Percentiles rank a stretch among this genome's conserved stretches.
These are phyloP conservation scores for Subacronicta megacephala DNA, from an alignment of 2,888 invertebrate genomes.

Conservation along the genomic window DNA sequence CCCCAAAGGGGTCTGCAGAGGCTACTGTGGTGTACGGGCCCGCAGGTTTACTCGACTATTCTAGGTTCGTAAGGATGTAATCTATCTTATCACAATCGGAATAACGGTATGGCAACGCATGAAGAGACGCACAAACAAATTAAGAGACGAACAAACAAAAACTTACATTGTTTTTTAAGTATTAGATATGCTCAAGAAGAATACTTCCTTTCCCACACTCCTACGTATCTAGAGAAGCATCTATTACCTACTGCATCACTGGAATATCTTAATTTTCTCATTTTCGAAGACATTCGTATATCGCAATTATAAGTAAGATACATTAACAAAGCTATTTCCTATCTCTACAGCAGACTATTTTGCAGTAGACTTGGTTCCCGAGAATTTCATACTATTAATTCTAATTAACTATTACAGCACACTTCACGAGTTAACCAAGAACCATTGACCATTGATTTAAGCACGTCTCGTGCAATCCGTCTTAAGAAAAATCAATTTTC, in stretches of 20 bases:
- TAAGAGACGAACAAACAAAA: too few species aligned
- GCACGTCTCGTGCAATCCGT: slow-evolving; percentile 39
- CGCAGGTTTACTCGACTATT: too few species aligned
- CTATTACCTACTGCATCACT: neutral
- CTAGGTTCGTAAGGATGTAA: too few species aligned
- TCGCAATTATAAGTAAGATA: slow-evolving; percentile 6
- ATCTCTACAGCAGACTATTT: neutral
- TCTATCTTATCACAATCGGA: too few species aligned
- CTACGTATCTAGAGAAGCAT: neutral
- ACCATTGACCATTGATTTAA: slow-evolving; percentile 35
- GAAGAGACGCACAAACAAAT: too few species aligned
- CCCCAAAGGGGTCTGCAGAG: too few species aligned
- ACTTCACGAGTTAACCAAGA: slow-evolving; percentile 8
- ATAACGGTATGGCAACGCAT: too few species aligned
- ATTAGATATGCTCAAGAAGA: neutral
- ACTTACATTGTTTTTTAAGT: too few species aligned
- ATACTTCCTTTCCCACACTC: neutral
- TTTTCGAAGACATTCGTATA: neutral
- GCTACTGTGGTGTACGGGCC: too few species aligned
- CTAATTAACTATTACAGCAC: slow-evolving; percentile 26
- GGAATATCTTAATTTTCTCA: neutral
- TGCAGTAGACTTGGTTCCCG: neutral
- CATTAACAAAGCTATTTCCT: neutral
- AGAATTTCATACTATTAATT: slow-evolving; percentile 18
- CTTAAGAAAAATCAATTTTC: slow-evolving; percentile 77